Evolutionary conservation across 2,113 vertebrate genomes (phyloP), one percentile per base, ranked within the genome.

Genomic region (Hemiscyllium ocellatum): DNA sequence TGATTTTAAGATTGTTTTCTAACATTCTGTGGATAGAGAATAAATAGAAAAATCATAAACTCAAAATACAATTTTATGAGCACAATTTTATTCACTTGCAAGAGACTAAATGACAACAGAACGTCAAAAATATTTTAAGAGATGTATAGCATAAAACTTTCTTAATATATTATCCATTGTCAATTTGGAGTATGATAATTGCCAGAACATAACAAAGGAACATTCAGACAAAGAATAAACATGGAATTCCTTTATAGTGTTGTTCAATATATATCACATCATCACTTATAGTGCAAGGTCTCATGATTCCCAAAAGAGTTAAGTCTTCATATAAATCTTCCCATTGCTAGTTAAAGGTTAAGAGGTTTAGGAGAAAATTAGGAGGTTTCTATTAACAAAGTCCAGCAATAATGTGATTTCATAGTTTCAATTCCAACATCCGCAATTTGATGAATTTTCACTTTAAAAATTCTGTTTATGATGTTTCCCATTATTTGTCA

Each of bases 1-100:
- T 98, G 96, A 98, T 96, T 96, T 98, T 98, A 95, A 98, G 97
- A 96, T 98, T 98, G 98, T 98, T 98, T 97, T 98, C 98, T 96
- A 98, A 97, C 97, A 98, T 98, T 96, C 98, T 98, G 97, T 95
- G 61, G 37, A 66, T 94, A 42, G 68, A 68, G 68, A 26, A 87
- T 61, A 52, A 89, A 47, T 42, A 89, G 50, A 89, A 89, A 29
- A 50, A 89, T 89, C 50, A 89, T 10, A 26, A 89, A 56, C 17
- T 42, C 20, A 80, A 83, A 47, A 37, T 83, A 13, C 4, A 61
- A 61, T 61, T 61, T 61, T 61, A 61, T 83, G 42, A 42, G 42
- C 37, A 83, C 17, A 4, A 13, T 47, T 83, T 83, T 83, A 20
- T 20, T 83, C 37, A 83, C 15, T 47, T 17, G 22, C 37, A 47